Conservation (phyloP, 23 tunicate genomes). For the Halocynthia roretzi region DNA sequence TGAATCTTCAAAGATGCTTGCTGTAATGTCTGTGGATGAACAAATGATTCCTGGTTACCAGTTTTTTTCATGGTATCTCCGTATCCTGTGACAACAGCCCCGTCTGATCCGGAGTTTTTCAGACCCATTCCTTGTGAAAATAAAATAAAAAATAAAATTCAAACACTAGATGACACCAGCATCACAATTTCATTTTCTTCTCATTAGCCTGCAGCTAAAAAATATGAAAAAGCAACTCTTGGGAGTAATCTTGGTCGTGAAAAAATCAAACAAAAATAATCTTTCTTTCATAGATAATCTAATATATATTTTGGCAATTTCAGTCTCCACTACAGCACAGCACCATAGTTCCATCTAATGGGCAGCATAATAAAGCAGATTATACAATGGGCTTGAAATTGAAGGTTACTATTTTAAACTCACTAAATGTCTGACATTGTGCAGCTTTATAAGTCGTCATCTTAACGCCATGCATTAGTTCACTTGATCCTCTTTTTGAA, state of each 20-base stretch:
- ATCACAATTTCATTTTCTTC: no score
- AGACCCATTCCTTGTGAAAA: neutral
- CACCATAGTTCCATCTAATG: no score
- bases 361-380: no score
- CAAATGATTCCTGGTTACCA: neutral
- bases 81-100: neutral
- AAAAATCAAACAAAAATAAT: no score
- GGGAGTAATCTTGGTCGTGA: no score
- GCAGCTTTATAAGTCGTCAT: neutral
- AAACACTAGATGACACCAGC: neutral
- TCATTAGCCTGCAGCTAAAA: no score
- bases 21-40: neutral
- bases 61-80: constrained; percentile 5
- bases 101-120: neutral
- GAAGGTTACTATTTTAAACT: constrained; percentile 1
- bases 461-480: neutral
- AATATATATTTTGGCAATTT: neutral
- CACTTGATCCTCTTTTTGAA: neutral
- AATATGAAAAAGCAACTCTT: no score
- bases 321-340: no score
- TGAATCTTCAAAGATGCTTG: neutral
- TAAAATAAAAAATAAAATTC: neutral
- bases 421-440: neutral
- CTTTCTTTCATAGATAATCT: no score
- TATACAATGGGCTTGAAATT: neutral